A percentile compares a stretch with the other conserved stretches of the same genome.
Evolutionary conservation across 2,888 invertebrate genomes (phyloP).

Genomic region (Beris morrisii): DNA sequence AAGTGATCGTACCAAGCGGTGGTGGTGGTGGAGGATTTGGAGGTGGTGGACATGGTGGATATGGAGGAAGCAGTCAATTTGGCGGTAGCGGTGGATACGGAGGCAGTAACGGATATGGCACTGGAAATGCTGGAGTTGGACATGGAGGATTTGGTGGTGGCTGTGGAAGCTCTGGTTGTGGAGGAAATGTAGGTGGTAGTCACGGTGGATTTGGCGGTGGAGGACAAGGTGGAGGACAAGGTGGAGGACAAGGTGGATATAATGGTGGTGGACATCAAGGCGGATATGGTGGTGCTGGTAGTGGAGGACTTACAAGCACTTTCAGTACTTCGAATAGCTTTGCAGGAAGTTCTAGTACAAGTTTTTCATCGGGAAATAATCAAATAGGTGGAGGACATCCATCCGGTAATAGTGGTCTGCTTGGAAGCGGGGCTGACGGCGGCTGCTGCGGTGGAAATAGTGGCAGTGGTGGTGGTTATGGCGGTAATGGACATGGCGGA

Average conservation of each 20-base stretch:
- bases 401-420: no score
- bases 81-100: neutral
- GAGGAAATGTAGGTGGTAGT: neutral
- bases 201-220: neutral
- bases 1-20: neutral
- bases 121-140: slow-evolving; percentile 3
- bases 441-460: neutral
- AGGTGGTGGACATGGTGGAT: neutral
- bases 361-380: no score
- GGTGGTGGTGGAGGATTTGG: neutral
- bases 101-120: neutral
- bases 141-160: neutral
- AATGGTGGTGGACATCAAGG: slow-evolving; percentile 1
- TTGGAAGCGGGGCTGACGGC: no score
- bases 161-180: slow-evolving; percentile 5
- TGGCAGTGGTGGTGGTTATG: neutral
- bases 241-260: slow-evolving; percentile 4
- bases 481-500: neutral
- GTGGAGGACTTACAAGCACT: no score
- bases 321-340: no score
- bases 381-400: no score
- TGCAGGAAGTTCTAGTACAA: no score
- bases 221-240: neutral
- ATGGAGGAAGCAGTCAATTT: slow-evolving; percentile 13
- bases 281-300: slow-evolving; percentile 3